Evolutionary conservation across 2,113 vertebrate species (phyloP), one percentile per base, ranked within the genome.

Genomic region (Emydura subglobosa): DNA sequence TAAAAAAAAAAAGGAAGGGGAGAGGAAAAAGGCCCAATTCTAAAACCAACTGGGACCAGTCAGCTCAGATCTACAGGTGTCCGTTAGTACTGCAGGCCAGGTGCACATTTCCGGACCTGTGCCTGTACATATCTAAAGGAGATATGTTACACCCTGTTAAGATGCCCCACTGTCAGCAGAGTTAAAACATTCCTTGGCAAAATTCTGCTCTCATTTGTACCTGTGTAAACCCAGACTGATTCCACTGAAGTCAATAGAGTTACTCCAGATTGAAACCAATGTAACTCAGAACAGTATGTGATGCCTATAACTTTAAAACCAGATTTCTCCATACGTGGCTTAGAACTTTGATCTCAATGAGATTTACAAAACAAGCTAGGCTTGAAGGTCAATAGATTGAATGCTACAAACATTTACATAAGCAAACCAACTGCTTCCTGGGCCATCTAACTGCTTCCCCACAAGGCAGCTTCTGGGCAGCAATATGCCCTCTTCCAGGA

Each of bases 301-400:
- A 29, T 42, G 6, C 55, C 42, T 83, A 1, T 68, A 50, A 34
- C 22, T 8, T 5, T 10, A 12, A 50, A 68, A 13, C 27, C 27
- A 6, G 13, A 17, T 78, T 61, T 39, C 39, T 27, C 5, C 0
- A 0, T 0, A 1, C 0, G 0, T 14, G 24, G n/a, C 3, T 1
- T 17, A 6, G 74, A 44, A 9, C 51, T 7, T 22, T 3, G 53
- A 3, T 22, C 22, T 42, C 3, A 0, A 22, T 31, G 80, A 25
- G 55, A 6, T 79, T 49, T 29, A 7, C 42, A 6, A 5, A 50
- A 29, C 1, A 0, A 85, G 53, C n/a, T 31, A 78, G 47, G 24
- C 13, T 44, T 14, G 83, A 25, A 65, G 42, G 65, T 25, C 7
- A 10, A 10, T 0, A 0, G 27, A 27, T n/a, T 8, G 1, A 1